Base-by-base conservation (phyloP, 2,797 vertebrate species). In the Alfaro cultratus region DNA sequence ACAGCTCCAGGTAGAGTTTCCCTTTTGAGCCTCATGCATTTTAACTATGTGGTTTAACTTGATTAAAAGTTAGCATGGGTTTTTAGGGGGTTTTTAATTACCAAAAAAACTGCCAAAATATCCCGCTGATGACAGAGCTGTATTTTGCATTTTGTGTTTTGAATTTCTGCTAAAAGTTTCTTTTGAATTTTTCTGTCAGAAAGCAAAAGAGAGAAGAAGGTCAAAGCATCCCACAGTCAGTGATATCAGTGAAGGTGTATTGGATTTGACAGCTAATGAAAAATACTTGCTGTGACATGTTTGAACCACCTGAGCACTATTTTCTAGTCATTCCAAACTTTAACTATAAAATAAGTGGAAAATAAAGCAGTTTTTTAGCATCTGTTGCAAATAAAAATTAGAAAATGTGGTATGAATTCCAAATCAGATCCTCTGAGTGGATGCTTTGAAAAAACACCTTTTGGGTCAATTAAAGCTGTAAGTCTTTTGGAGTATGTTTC, bases 1-100 rank as follows among this genome's bases (percentile, higher is more conserved):
- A 95, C 96, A 80, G 95, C 96, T 85, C 94, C 97, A 94, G 97
- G 98, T 99, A 96, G 84, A 88, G 3, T 6, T 76, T 23, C 80
- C 62, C 74, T 55, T 53, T 8, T 53, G 39, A 84, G 75, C 62
- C 78, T 68, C 34, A 31, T 3, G 55, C 74, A 81, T 82, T 72
- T 73, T 41, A 0, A 81, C 85, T 81, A 87, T 89, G 73, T 0
- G 43, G 77, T 91, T 84, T 6, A 67, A 47, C 64, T 15, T 71
- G 81, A 85, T 82, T 80, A 82, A 87, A 85, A 72, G 73, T 74
- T 34, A 80, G 76, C 74, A 73, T 55, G 68, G 11, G 3, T 57
- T 57, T 5, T 12, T 29, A n/a, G 26, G 91, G 83, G 79, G 76
- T 76, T 86, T 86, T 82, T 78, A 79, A 53, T 41, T 62, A 67